These are phyloP conservation scores for Ambastaia sidthimunki DNA, from an alignment of 2,797 vertebrate species.

Conservation along the genomic window DNA sequence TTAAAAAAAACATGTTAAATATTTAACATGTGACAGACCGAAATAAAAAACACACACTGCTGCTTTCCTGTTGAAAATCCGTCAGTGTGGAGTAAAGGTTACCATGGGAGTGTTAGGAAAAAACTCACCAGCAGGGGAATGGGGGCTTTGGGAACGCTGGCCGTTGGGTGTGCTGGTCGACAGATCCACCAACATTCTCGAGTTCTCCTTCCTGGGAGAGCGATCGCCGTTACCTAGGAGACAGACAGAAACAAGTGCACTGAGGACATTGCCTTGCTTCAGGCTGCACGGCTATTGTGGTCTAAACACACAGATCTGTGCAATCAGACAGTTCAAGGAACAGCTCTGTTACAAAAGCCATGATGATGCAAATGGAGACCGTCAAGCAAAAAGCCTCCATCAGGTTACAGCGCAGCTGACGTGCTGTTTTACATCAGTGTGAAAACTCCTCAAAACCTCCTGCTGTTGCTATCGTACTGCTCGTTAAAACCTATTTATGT, in stretches of 20 bases:
- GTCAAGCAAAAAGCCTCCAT: slow-evolving; percentile 7
- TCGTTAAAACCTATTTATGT: neutral
- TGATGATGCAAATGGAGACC: neutral
- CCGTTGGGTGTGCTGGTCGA: slow-evolving; percentile 91
- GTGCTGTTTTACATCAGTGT: too few species aligned
- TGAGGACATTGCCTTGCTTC: slow-evolving; percentile 55
- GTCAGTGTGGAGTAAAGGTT: neutral
- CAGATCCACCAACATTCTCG: slow-evolving; percentile 88
- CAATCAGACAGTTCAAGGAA: slow-evolving; percentile 51
- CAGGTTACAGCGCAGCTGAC: neutral
- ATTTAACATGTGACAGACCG: neutral
- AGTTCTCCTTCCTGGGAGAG: slow-evolving; percentile 92
- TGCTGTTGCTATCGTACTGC: neutral
- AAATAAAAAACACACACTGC: neutral
- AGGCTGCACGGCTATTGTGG: slow-evolving; percentile 35
- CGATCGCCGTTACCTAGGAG: slow-evolving; percentile 90
- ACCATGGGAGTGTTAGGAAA: neutral
- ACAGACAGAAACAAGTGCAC: slow-evolving; percentile 70
- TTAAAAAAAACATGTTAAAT: neutral
- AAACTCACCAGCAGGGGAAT: slow-evolving; percentile 76
- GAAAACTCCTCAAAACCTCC: neutral
- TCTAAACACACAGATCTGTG: slow-evolving; percentile 38
- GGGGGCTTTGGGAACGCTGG: slow-evolving; percentile 86
- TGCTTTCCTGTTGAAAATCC: neutral
- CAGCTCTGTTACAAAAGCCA: slow-evolving; percentile 4